Evolutionary conservation across 53 echinoderm and acorn worm species (phyloP).

Genomic region (Patiria pectinifera): DNA sequence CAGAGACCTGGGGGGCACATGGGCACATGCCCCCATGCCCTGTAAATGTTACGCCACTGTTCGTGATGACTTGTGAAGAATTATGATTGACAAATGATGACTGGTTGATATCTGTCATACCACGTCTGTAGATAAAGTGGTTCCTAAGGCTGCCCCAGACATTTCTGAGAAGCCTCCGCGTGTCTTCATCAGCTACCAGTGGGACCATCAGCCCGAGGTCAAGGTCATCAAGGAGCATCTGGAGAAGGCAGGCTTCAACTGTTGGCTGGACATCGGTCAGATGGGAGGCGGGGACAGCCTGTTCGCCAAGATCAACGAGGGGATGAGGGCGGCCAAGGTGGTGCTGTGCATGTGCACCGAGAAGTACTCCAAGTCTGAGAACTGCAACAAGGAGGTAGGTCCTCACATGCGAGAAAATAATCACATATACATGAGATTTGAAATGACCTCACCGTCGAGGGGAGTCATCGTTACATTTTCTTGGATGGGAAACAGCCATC

Average conservation of each 20-base stretch:
- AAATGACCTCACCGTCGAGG: not conserved
- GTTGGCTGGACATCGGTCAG: conserved; percentile 99
- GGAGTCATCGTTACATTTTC: too few species aligned
- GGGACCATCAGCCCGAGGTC: conserved; percentile 96
- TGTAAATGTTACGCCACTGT: too few species aligned
- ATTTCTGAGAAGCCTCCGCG: conserved; percentile 73
- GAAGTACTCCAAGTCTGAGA: conserved; percentile 94
- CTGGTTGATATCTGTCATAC: too few species aligned
- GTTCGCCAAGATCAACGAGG: conserved; percentile 88
- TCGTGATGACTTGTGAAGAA: too few species aligned
- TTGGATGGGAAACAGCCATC: too few species aligned
- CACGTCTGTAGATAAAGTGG: conserved; percentile 66
- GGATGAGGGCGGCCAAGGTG: conserved; percentile 92
- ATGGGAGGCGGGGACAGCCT: conserved; percentile 98
- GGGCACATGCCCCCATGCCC: too few species aligned
- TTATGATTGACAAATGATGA: too few species aligned
- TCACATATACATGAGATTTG: not conserved
- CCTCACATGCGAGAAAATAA: not conserved
- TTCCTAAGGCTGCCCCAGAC: conserved; percentile 72
- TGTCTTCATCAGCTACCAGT: conserved; percentile 94
- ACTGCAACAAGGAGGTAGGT: conserved; percentile 93
- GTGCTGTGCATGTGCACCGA: conserved; percentile 95
- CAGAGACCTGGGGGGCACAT: too few species aligned
- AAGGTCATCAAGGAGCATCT: conserved; percentile 87
- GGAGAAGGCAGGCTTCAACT: conserved; percentile 91